These are phyloP conservation scores for Synaphobranchus kaupii DNA, from an alignment of 2,797 vertebrate species.

Conservation along the genomic window DNA sequence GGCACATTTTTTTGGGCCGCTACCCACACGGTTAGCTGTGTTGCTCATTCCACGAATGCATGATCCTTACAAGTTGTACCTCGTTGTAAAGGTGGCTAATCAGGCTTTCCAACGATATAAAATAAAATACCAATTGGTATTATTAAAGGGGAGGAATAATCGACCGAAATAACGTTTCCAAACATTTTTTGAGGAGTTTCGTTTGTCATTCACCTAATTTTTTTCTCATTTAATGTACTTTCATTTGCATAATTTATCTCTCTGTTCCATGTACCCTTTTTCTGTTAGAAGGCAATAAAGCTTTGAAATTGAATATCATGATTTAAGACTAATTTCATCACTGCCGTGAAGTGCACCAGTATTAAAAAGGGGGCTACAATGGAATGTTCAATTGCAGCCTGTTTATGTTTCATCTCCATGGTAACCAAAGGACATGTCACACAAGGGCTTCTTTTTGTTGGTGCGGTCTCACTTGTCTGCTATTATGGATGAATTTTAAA, in stretches of 20 bases:
- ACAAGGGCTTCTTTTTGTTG: background rate
- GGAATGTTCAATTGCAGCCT: background rate
- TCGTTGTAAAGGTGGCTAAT: no score
- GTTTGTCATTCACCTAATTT: background rate
- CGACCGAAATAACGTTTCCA: no score
- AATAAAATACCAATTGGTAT: no score
- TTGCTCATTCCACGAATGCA: no score
- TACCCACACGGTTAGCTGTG: no score
- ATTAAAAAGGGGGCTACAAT: background rate
- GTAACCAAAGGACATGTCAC: background rate
- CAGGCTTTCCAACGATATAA: no score
- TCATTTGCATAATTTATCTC: background rate
- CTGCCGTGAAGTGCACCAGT: background rate
- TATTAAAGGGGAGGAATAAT: no score
- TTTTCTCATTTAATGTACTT: background rate
- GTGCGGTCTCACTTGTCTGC: background rate
- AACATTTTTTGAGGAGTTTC: no score
- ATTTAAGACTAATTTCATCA: background rate
- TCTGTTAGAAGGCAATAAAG: background rate
- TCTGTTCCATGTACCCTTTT: background rate
- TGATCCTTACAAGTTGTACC: no score
- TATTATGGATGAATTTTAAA: background rate
- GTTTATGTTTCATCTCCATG: background rate
- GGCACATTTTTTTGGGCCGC: no score
- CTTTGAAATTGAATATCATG: slow-evolving; percentile 6